phyloP scores from a whole-genome alignment of 1,140 invertebrate species.

The Drosophila arawakana region DNA sequence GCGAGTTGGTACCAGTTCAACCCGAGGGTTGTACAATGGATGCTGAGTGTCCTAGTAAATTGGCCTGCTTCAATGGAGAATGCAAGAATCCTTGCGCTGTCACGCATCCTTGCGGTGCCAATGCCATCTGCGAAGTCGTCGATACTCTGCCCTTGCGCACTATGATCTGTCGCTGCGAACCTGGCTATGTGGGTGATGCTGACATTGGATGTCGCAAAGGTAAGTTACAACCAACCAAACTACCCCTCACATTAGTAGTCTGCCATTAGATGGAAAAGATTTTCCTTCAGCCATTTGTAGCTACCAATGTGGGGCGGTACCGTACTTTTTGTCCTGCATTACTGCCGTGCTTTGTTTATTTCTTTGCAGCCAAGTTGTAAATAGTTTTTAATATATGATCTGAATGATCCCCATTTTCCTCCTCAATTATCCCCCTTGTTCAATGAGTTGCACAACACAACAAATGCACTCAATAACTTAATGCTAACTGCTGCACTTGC shows the following conservation, averaged over 20 bases:
- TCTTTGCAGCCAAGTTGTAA: constrained; percentile 70
- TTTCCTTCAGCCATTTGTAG: too few relatives aligned
- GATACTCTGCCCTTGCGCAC: constrained; percentile 94
- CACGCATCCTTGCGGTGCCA: constrained; percentile 91
- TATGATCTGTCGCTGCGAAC: constrained; percentile 93
- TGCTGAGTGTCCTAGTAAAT: constrained; percentile 92
- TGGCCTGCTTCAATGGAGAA: constrained; percentile 92
- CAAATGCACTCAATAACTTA: constrained; percentile 70
- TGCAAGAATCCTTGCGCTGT: constrained; percentile 94
- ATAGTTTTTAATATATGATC: constrained; percentile 28
- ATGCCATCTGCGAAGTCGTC: constrained; percentile 92
- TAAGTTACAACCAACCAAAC: constrained; percentile 23
- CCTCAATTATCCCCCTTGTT: constrained; percentile 29
- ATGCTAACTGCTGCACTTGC: constrained; percentile 62
- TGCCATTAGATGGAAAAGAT: neutral
- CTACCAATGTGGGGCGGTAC: neutral
- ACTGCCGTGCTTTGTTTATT: constrained; percentile 71
- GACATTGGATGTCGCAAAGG: constrained; percentile 92
- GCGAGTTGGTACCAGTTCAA: constrained; percentile 86
- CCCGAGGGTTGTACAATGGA: constrained; percentile 91
- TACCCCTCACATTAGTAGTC: neutral
- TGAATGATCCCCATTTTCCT: neutral
- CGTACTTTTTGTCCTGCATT: constrained; percentile 39
- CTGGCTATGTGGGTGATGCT: constrained; percentile 92
- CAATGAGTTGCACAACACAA: constrained; percentile 48